Base-by-base conservation (phyloP, 2,113 vertebrate species). In the Orycteropus afer region DNA sequence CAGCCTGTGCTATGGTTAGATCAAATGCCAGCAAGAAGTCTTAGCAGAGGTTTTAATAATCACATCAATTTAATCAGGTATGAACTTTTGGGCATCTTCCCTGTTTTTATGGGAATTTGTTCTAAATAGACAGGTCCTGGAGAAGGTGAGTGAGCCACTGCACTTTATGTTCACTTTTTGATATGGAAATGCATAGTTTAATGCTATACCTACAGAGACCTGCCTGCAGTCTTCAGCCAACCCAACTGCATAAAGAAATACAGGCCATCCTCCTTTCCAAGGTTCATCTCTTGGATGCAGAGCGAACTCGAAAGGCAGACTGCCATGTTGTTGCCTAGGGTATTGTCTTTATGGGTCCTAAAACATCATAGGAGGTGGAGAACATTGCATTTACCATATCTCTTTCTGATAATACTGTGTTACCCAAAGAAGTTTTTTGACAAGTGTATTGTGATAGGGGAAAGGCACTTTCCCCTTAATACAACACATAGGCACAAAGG, bases 31-130 rank as follows among this genome's bases (percentile, higher is more conserved):
- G 99, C 99, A 63, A 98, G 98, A 90, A 99, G 99, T 88, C 99
- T 99, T 34, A 99, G 99, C 95, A 98, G 99, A 97, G 99, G 99
- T 74, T 99, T 99, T 95, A 99, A 99, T 98, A 99, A 99, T 96
- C 99, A 99, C 95, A 99, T 99, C 97, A 99, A 99, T 88, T 98
- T 99, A 84, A 99, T 99, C 98, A 99, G 99, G 99, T 99, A 98
- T 1, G 93, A 93, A 12, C 74, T 82, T 93, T 63, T 25, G 8
- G 69, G 37, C 25, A 22, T 47, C 47, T 27, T 94, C 93, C 25
- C 37, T 85, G 0, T 12, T 51, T 45, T 37, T 14, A 2, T 1
- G 79, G 11, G 49, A 13, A 10, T 90, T 90, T 32, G 76, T 78
- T 53, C 51, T 69, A 8, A 91, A 81, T 14, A 25, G 45, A 34